Conservation (phyloP, 2,888 invertebrate genomes). For the Phaonia tiefii region DNA sequence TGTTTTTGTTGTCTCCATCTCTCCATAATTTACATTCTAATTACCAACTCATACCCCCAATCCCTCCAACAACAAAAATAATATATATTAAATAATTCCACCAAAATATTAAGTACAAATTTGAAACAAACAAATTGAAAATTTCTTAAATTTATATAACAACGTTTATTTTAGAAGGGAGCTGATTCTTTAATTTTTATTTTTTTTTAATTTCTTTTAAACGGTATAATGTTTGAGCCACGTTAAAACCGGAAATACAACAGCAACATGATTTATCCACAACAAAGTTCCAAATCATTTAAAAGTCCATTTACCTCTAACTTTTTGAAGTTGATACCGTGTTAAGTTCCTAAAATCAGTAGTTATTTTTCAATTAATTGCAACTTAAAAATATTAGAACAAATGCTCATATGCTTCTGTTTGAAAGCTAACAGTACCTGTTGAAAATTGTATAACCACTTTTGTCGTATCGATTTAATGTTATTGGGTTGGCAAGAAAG, state of each 20-base stretch:
- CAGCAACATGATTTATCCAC: background rate
- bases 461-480: too few species aligned
- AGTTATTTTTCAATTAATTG: background rate
- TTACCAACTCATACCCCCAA: background rate
- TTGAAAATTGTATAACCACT: too few species aligned
- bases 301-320: constrained; percentile 6
- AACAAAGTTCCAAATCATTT: background rate
- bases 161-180: constrained; percentile 4
- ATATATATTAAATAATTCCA: too few species aligned
- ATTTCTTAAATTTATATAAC: too few species aligned
- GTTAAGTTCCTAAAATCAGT: background rate
- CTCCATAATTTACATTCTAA: constrained; percentile 20
- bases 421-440: too few species aligned
- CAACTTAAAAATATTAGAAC: too few species aligned
- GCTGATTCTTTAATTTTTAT: background rate
- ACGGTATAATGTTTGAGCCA: background rate
- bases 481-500: too few species aligned
- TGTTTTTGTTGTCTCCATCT: background rate
- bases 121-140: background rate
- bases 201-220: constrained; percentile 1
- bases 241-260: background rate
- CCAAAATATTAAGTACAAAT: background rate
- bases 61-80: too few species aligned
- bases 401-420: too few species aligned
- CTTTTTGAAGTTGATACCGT: background rate